Evolutionary conservation across 2,797 vertebrate genomes (phyloP), one percentile per base, ranked within the genome.

Genomic region (Botia kubotai): DNA sequence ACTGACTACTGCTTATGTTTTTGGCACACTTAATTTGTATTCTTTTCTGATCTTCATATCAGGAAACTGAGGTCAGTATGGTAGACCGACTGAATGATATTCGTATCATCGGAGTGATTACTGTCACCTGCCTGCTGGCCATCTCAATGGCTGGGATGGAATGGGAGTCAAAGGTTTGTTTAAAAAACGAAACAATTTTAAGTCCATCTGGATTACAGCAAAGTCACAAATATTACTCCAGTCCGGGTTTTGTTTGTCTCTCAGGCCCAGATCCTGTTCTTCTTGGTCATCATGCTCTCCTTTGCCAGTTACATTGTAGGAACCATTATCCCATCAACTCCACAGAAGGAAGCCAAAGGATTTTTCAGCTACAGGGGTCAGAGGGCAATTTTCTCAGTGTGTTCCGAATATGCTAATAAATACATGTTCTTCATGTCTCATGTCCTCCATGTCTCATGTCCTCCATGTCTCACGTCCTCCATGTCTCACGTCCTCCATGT

Each of bases 91-190:
- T 86, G 60, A 97, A 98, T 0, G 97, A 99, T 92, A 99, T 98
- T 85, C 95, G 97, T 52, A 98, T 99, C 90, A 94, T 99, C 0
- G 98, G 98, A 0, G 89, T 99, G 36, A 86, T 98, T 89, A 99
- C 97, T 0, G 95, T 98, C 72, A 97, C 96, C 0, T 91, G 93
- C 84, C 91, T 99, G 19, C 91, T 99, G 17, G 96, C 93, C 36
- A 96, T 99, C 88, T 98, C 98, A 6, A 90, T 98, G 92, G 98
- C 98, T 0, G 97, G 98, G 39, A 99, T 99, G 98, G 95, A 98
- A 46, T 99, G 97, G 98, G 97, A 99, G 87, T 96, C 98, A 73
- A 99, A 99, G 97, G 98, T 98, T 46, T 77, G 83, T 81, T 48
- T 62, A 0, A 16, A 58, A 33, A 79, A n/a, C 17, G 11, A 11